Percentiles rank a stretch among this genome's conserved stretches.
These are phyloP conservation scores for Temnopleurus reevesii DNA, from an alignment of 53 echinoderm and acorn worm genomes.

Conservation along the genomic window DNA sequence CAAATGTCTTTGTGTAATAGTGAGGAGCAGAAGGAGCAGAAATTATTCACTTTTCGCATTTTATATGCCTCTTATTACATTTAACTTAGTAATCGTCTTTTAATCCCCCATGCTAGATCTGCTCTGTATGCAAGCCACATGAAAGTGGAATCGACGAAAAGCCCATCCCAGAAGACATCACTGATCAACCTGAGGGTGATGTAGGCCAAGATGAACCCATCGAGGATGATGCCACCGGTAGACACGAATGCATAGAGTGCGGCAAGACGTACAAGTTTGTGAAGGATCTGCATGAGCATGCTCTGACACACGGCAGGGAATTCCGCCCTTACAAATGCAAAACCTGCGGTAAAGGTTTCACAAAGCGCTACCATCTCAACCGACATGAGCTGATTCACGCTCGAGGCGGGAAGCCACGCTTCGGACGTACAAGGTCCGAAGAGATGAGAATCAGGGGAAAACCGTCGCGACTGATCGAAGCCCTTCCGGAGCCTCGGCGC, in stretches of 20 bases:
- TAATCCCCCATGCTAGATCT: conserved; percentile 3
- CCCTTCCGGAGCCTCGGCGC: neutral
- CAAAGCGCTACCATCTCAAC: neutral
- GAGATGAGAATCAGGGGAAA: neutral
- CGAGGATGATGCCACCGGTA: neutral
- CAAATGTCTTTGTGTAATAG: too few species aligned
- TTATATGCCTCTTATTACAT: too few species aligned
- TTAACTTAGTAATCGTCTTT: too few species aligned
- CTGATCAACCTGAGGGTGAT: neutral
- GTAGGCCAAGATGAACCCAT: neutral
- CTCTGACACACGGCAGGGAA: neutral
- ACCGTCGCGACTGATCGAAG: neutral
- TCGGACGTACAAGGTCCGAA: neutral
- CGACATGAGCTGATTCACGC: neutral
- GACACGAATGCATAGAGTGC: conserved; percentile 6
- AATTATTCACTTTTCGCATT: too few species aligned
- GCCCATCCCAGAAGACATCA: neutral
- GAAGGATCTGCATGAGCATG: neutral
- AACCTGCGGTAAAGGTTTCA: neutral
- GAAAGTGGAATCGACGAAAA: neutral
- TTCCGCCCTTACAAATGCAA: conserved; percentile 1
- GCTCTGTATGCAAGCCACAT: neutral
- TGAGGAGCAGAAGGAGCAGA: too few species aligned
- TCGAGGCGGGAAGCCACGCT: neutral
- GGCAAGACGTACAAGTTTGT: conserved; percentile 16